Conservation (phyloP, 2,888 invertebrate genomes). For the Pecten maximus region DNA sequence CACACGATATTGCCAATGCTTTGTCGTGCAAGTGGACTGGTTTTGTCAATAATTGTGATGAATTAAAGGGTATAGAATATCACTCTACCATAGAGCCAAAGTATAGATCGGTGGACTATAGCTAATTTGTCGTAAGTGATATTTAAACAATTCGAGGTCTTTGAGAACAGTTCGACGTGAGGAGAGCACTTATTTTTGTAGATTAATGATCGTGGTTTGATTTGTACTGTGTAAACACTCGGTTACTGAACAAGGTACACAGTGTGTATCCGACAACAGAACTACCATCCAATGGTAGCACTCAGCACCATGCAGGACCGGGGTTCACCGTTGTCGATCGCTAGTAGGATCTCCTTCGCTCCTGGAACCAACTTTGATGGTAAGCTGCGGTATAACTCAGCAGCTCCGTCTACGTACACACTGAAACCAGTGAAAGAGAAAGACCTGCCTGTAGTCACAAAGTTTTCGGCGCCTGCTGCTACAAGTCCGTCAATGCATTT, state of each 20-base stretch:
- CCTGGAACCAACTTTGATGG: slow-evolving; percentile 10
- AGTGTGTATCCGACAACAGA: background rate
- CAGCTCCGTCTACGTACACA: background rate
- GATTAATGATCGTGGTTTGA: slow-evolving; percentile 17
- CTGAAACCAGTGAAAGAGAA: slow-evolving; percentile 20
- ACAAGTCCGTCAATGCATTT: slow-evolving; percentile 15
- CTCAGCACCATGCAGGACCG: background rate
- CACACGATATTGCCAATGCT: background rate
- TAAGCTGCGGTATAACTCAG: background rate
- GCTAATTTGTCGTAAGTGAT: slow-evolving; percentile 30
- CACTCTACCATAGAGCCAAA: background rate
- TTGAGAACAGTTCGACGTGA: background rate
- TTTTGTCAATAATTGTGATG: slow-evolving; percentile 33
- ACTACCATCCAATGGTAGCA: background rate
- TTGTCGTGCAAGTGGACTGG: slow-evolving; percentile 17
- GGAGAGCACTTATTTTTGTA: slow-evolving; percentile 6
- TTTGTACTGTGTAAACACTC: slow-evolving; percentile 17
- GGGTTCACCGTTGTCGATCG: background rate
- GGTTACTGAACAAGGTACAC: background rate
- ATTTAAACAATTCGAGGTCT: background rate
- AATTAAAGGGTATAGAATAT: background rate
- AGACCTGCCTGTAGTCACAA: background rate
- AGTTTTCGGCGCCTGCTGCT: background rate
- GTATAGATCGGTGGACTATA: background rate
- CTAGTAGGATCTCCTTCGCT: background rate